Percentiles rank a stretch among this genome's conserved stretches.
Conservation (phyloP, 1,140 invertebrate species). For the Harpegnathos saltator region DNA sequence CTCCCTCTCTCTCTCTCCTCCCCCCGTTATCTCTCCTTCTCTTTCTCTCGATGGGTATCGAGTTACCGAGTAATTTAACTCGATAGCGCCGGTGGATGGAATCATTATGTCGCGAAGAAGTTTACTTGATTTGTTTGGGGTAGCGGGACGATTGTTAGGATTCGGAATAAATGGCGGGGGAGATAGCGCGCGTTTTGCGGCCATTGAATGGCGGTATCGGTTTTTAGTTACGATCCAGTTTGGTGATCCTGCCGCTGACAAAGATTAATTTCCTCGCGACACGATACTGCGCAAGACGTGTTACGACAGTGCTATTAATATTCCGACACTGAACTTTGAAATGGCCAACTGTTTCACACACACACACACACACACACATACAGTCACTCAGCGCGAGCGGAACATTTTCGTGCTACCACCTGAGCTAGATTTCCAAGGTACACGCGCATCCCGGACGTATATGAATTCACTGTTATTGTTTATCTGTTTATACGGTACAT, state of each 20-base stretch:
- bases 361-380: slow-evolving; percentile 14
- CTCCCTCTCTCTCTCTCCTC: too few species aligned
- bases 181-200: not conserved
- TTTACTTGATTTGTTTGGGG: not conserved
- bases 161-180: not conserved
- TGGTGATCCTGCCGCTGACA: not conserved
- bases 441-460: too few species aligned
- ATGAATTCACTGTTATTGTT: too few species aligned
- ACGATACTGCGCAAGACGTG: not conserved
- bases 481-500: too few species aligned
- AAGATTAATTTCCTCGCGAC: slow-evolving; percentile 36
- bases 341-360: slow-evolving; percentile 10
- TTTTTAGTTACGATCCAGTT: slow-evolving; percentile 19
- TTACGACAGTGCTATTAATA: slow-evolving; percentile 34
- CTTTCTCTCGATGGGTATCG: not conserved
- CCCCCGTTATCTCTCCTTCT: too few species aligned
- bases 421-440: slow-evolving; percentile 1
- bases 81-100: not conserved
- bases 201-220: slow-evolving; percentile 15
- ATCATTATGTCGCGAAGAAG: not conserved
- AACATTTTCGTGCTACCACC: slow-evolving; percentile 24
- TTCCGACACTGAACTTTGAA: slow-evolving; percentile 44
- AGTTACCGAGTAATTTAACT: slow-evolving; percentile 1
- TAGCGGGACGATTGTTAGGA: slow-evolving; percentile 1
- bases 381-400: not conserved